Base-by-base conservation (phyloP, 1,140 invertebrate genomes). In the Atta cephalotes region DNA sequence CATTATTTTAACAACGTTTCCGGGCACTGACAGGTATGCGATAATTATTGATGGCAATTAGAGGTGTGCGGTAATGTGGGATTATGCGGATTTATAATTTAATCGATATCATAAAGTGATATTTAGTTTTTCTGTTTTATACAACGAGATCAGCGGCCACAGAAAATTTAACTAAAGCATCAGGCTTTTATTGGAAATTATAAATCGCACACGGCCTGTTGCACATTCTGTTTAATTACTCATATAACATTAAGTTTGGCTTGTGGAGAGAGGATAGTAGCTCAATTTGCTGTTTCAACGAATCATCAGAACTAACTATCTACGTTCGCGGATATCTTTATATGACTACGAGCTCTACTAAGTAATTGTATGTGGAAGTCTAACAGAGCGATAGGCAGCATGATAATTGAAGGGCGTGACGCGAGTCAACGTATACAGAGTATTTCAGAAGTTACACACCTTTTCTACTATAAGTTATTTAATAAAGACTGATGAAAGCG, bases 31-130 rank as follows among this genome's bases (percentile, higher is more conserved):
- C 89, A 86, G 89, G 82, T 91, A 88, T 86, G 81, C 89, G 89
- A 91, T 91, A 91, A 91, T 91, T 91, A 91, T 90, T 90, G 89
- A 91, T 90, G 89, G 86, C 89, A 91, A 91, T 91, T 90, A 89
- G 88, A 90, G 89, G 87, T 85, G 89, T 78, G 89, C 89, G 89
- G 86, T 90, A 90, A 90, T 90, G 87, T 77, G 78, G 89, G 87
- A 90, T 90, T 90, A 90, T 90, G 89, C 85, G 89, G 89, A 91
- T 91, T 91, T 91, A 91, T 91, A 90, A 90, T 91, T 89, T 91
- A 91, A 91, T 91, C 86, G 87, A 91, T 91, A 91, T 85, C 89
- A 60, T 81, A 74, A 87, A 90, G 89, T 88, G 89, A 90, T 90
- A 90, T 90, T 81, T 84, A 90, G 89, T 90, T 90, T 90, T 90